Percentiles rank a stretch among this genome's conserved stretches.
These are phyloP conservation scores for Diadegma fenestrale DNA, from an alignment of 2,888 invertebrate genomes.

Conservation along the genomic window DNA sequence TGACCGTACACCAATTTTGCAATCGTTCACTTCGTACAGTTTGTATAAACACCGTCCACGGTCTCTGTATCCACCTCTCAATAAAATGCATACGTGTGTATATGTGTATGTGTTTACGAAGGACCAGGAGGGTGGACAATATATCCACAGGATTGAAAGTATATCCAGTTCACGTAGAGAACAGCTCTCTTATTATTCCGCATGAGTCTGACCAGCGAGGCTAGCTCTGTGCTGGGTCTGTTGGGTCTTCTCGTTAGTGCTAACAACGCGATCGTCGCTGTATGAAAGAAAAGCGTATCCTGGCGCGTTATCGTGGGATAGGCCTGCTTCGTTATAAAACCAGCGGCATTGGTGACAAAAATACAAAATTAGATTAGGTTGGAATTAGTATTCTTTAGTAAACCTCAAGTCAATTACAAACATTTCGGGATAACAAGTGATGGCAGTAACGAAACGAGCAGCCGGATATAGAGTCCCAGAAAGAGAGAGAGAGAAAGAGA, in stretches of 20 bases:
- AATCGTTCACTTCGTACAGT: too few relatives aligned
- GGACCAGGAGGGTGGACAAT: slow-evolving; percentile 13
- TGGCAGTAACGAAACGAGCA: background rate
- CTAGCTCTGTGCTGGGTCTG: slow-evolving; percentile 54
- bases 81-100: slow-evolving; percentile 1
- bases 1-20: too few relatives aligned
- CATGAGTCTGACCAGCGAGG: slow-evolving; percentile 48
- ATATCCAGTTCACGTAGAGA: slow-evolving; percentile 69
- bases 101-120: background rate
- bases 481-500: background rate
- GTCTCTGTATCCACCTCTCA: background rate
- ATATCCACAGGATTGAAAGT: slow-evolving; percentile 20
- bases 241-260: slow-evolving; percentile 66
- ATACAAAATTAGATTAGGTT: background rate
- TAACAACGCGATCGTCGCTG: slow-evolving; percentile 67
- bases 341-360: background rate
- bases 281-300: slow-evolving; percentile 60
- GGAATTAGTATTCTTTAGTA: background rate
- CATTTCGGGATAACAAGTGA: background rate
- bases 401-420: background rate
- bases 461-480: background rate
- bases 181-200: slow-evolving; percentile 67
- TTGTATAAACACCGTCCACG: too few relatives aligned
- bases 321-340: slow-evolving; percentile 4
- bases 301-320: slow-evolving; percentile 1